phyloP scores from a whole-genome alignment of 2,797 vertebrate species.

The Acropternis orthonyx region DNA sequence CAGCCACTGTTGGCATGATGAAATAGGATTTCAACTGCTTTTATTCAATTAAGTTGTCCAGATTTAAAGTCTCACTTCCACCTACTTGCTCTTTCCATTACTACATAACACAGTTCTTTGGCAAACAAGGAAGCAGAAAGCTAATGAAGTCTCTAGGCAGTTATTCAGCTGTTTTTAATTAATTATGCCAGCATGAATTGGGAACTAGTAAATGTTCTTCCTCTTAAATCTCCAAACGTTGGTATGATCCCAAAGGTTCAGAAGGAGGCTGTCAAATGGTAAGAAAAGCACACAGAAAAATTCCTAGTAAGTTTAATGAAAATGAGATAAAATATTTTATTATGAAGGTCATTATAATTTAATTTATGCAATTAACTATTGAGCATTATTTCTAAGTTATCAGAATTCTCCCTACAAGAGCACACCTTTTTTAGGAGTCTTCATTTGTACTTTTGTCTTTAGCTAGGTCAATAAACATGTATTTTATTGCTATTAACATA shows the following conservation, averaged over 20 bases:
- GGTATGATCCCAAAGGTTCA: not conserved
- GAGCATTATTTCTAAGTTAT: not conserved
- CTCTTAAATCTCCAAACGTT: not conserved
- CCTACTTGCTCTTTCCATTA: not conserved
- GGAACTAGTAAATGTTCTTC: constrained; percentile 11
- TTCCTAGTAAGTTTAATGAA: not conserved
- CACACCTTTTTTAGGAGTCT: not conserved
- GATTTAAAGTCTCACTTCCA: constrained; percentile 30
- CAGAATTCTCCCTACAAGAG: not conserved
- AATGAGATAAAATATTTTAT: not conserved
- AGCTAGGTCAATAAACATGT: not conserved
- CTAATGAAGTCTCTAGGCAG: constrained; percentile 25
- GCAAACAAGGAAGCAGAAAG: constrained; percentile 20
- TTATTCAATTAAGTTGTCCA: constrained; percentile 32
- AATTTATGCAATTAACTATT: not conserved
- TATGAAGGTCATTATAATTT: not conserved
- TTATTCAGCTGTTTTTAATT: constrained; percentile 48
- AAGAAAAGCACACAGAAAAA: not conserved
- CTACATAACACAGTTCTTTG: not conserved
- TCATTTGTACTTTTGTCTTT: not conserved
- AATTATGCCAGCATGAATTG: constrained; percentile 12
- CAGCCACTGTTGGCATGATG: not conserved
- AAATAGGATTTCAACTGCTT: constrained; percentile 9
- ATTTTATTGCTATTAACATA: not conserved
- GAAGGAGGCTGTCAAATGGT: not conserved